Evolutionary conservation across 2,797 vertebrate species (phyloP), one percentile per base, ranked within the genome.

Genomic region (Agapornis canus): DNA sequence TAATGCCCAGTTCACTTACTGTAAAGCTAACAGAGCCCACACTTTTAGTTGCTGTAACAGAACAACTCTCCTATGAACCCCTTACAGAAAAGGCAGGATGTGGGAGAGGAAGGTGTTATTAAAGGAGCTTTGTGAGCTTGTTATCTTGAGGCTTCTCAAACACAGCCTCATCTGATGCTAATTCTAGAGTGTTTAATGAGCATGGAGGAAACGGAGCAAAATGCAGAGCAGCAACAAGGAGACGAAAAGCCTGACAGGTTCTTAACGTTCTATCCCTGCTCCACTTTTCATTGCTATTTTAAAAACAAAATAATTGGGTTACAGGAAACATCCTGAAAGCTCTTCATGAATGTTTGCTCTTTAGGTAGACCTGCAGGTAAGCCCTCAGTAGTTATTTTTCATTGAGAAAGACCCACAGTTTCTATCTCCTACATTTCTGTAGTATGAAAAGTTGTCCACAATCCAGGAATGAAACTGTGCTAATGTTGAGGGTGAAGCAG

Each of bases 241-340:
- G 81, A 77, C 57, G 45, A 54, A 77, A 87, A 90, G 66, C 66
- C 39, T 76, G 88, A 81, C 71, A 76, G 54, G 23, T 78, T 94
- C 92, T 89, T 93, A 66, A 43, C 47, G 25, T 90, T 84, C 59
- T 17, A 49, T 14, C 52, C 45, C 66, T 84, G 91, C 52, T 94
- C 82, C 29, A 85, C 68, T 92, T 94, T 86, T 81, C 76, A 72
- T 42, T 86, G 87, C 68, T 94, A 39, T 88, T 95, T 92, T 73
- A 48, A 80, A 93, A 94, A 80, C 39, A 73, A 92, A 95, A 71
- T 94, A 95, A 87, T 68, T 84, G 72, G 37, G 72, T 94, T 91
- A 73, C 39, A 71, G 72, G 64, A 94, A 85, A 79, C 82, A 71
- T 35, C 56, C 68, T 81, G 49, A 80, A 37, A 71, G 26, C 70